phyloP scores from a whole-genome alignment of 2,888 invertebrate genomes.

The Cotesia congregata region DNA sequence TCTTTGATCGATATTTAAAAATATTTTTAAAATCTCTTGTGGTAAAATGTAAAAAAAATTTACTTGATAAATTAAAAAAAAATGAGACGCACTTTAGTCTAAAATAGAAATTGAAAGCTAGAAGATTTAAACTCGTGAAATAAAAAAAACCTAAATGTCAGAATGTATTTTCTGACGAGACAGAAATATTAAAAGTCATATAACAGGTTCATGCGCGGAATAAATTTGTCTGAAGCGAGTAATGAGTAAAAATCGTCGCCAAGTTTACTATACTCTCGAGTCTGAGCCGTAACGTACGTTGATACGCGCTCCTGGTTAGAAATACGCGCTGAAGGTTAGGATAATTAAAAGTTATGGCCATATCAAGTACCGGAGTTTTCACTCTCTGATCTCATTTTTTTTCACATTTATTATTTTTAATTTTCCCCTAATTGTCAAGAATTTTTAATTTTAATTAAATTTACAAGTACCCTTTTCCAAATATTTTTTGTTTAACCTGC shows the following conservation, averaged over 20 bases:
- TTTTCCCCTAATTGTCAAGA: slow-evolving; percentile 16
- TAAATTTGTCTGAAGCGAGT: slow-evolving; percentile 31
- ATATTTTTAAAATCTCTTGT: too few relatives aligned
- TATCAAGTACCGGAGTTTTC: slow-evolving; percentile 40
- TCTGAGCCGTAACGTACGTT: slow-evolving; percentile 20
- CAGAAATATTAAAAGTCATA: slow-evolving; percentile 1
- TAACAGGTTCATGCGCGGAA: background rate
- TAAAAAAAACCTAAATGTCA: background rate
- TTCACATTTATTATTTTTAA: slow-evolving; percentile 24
- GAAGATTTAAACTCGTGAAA: background rate
- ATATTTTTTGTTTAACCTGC: background rate
- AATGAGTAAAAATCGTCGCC: slow-evolving; percentile 63
- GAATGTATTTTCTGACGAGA: background rate
- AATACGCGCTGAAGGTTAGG: slow-evolving; percentile 49
- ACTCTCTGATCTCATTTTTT: slow-evolving; percentile 15
- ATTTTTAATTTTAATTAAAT: slow-evolving; percentile 7
- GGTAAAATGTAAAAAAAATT: too few relatives aligned
- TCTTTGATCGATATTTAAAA: too few relatives aligned
- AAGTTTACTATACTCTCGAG: slow-evolving; percentile 49
- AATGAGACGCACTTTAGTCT: too few relatives aligned
- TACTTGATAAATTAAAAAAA: too few relatives aligned
- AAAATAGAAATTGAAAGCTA: too few relatives aligned
- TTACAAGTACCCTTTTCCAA: background rate
- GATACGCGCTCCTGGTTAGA: slow-evolving; percentile 51
- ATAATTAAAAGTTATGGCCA: slow-evolving; percentile 64